Conservation (phyloP, 92 coral and sea anemone genomes). For the Pocillopora meandrina region DNA sequence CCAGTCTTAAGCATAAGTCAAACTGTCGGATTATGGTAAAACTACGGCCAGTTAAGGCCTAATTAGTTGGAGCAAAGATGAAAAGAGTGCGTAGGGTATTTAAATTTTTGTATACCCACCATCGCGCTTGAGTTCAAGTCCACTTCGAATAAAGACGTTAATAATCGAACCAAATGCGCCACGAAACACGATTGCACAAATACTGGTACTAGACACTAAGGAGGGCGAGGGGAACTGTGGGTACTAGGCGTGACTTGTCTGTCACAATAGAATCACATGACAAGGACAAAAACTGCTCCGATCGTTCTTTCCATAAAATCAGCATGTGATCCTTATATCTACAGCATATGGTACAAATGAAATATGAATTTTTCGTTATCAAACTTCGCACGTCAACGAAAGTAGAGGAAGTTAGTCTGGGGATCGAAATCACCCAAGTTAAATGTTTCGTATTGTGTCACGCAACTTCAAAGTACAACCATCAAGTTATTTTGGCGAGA, state of each 20-base stretch:
- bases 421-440: too few species aligned
- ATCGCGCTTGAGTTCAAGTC: neutral
- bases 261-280: slow-evolving; percentile 10
- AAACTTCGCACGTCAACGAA: too few species aligned
- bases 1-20: too few species aligned
- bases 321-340: too few species aligned
- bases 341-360: too few species aligned
- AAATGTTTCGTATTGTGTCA: too few species aligned
- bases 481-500: too few species aligned
- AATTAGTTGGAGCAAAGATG: neutral
- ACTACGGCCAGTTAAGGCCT: neutral
- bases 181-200: slow-evolving; percentile 13
- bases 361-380: too few species aligned
- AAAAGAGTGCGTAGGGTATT: neutral
- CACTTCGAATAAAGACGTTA: neutral
- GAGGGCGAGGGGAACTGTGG: slow-evolving; percentile 14
- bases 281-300: neutral
- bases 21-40: neutral
- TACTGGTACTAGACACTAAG: slow-evolving; percentile 8
- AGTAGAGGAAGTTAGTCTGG: too few species aligned
- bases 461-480: too few species aligned
- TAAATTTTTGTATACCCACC: slow-evolving; percentile 1
- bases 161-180: slow-evolving; percentile 15
- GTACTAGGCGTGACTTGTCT: neutral
- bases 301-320: too few species aligned